Conservation (phyloP, 2,797 vertebrate genomes). For the Phoebastria nigripes region DNA sequence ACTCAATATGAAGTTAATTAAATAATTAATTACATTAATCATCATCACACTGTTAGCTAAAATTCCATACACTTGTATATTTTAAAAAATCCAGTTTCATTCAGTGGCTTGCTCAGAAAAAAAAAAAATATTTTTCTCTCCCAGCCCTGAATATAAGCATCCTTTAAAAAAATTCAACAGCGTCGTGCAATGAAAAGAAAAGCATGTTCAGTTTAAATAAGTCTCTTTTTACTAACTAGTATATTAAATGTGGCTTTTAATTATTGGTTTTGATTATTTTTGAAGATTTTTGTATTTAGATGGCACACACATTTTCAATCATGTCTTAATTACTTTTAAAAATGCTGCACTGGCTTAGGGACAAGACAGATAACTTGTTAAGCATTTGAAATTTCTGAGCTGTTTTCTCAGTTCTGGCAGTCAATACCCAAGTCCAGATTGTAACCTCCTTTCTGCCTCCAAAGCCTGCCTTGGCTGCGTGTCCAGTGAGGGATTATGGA, state of each 20-base stretch:
- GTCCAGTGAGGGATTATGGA: conserved; percentile 99
- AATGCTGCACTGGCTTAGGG: conserved; percentile 91
- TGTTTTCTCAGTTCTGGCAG: conserved; percentile 94
- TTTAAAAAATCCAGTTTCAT: neutral
- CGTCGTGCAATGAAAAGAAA: conserved; percentile 28
- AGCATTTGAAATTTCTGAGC: conserved; percentile 98
- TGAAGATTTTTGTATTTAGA: conserved; percentile 80
- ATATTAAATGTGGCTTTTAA: conserved; percentile 76
- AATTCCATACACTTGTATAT: neutral
- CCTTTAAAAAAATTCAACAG: neutral
- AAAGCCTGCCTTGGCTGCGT: conserved; percentile 99
- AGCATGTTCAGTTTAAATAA: conserved; percentile 64
- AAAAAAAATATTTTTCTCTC: conserved; percentile 32
- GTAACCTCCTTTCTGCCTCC: conserved; percentile 99
- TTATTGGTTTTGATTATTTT: conserved; percentile 80
- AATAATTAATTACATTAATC: conserved; percentile 63
- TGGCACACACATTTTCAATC: conserved; percentile 91
- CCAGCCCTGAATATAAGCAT: neutral
- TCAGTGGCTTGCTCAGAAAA: neutral
- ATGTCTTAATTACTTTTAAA: conserved; percentile 99
- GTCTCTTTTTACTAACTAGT: conserved; percentile 57
- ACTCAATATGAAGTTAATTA: conserved; percentile 46
- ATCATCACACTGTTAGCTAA: conserved; percentile 12
- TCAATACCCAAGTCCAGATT: conserved; percentile 94
- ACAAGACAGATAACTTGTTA: conserved; percentile 99